phyloP scores from a whole-genome alignment of 2,797 vertebrate species.

The Pyrocephalus nanus region DNA sequence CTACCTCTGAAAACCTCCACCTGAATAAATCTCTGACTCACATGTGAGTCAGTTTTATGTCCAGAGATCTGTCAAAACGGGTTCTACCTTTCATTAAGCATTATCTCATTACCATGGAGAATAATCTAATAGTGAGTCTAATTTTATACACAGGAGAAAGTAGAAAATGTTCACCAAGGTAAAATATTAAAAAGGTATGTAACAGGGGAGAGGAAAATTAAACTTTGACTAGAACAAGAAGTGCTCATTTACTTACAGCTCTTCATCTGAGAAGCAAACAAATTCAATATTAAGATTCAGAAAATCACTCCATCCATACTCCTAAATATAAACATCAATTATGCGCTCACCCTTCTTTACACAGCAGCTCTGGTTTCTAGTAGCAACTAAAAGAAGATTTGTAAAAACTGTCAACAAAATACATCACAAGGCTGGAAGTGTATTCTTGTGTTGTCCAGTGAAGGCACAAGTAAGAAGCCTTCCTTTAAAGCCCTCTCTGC shows the following conservation, averaged over 20 bases:
- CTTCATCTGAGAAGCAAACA: background rate
- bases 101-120: slow-evolving; percentile 7
- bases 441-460: background rate
- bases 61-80: background rate
- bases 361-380: background rate
- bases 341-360: background rate
- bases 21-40: background rate
- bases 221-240: background rate
- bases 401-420: background rate
- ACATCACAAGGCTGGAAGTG: background rate
- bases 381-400: background rate
- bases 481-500: background rate
- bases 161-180: background rate
- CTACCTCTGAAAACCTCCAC: background rate
- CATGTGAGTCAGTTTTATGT: background rate
- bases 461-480: background rate
- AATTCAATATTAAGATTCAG: background rate
- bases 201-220: background rate
- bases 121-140: background rate
- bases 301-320: background rate
- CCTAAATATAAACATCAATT: background rate
- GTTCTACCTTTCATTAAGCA: background rate
- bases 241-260: background rate
- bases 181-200: background rate
- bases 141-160: background rate